Evolutionary conservation across 2,797 vertebrate genomes (phyloP).

Genomic region (Hippocampus kuda): DNA sequence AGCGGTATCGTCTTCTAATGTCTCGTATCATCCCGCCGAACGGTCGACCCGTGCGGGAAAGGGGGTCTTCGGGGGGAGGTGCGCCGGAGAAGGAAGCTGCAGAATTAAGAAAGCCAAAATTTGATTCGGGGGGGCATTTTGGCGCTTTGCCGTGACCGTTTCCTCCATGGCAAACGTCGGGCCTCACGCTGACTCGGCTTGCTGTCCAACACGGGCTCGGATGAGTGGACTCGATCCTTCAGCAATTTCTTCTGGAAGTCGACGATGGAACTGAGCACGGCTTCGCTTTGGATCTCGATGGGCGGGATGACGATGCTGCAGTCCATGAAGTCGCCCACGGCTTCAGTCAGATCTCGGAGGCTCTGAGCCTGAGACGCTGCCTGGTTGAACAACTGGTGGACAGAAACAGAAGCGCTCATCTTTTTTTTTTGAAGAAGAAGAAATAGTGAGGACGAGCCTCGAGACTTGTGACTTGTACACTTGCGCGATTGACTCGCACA

Average conservation of each 20-base stretch:
- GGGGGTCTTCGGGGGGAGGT: constrained; percentile 69
- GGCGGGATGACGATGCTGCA: constrained; percentile 89
- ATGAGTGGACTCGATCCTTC: constrained; percentile 61
- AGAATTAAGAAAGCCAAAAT: neutral
- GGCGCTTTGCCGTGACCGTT: too few species aligned
- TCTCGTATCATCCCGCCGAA: constrained; percentile 86
- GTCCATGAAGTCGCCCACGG: constrained; percentile 77
- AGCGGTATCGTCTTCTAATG: constrained; percentile 76
- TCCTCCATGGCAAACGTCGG: neutral
- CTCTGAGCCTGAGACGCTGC: constrained; percentile 70
- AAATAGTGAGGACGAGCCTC: too few species aligned
- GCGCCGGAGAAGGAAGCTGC: constrained; percentile 41
- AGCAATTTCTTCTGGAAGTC: constrained; percentile 80
- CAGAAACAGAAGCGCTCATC: neutral
- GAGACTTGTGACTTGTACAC: too few species aligned
- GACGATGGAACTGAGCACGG: constrained; percentile 72
- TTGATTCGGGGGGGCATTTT: neutral
- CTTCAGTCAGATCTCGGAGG: constrained; percentile 60
- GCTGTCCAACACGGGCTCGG: constrained; percentile 36
- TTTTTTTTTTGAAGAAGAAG: too few species aligned
- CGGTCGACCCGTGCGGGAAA: constrained; percentile 70
- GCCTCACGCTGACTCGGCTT: constrained; percentile 53
- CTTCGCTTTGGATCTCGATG: constrained; percentile 67
- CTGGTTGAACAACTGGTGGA: constrained; percentile 75
- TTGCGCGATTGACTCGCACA: neutral